Evolutionary conservation across 2,113 vertebrate species (phyloP).

Genomic region (Proterorhinus semilunaris): DNA sequence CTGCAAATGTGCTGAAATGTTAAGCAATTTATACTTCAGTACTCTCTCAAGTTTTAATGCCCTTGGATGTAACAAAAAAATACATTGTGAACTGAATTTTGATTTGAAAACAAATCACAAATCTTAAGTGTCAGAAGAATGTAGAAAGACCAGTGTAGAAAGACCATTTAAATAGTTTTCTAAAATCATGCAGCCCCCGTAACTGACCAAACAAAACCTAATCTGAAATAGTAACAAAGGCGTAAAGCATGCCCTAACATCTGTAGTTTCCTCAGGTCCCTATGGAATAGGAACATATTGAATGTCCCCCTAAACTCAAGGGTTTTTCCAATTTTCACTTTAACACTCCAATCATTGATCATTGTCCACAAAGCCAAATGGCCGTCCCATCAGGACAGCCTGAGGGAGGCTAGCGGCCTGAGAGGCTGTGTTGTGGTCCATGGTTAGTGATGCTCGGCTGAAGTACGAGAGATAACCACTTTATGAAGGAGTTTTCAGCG

Average conservation of each 20-base stretch:
- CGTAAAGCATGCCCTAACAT: constrained; percentile 55
- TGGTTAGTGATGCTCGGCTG: constrained; percentile 11
- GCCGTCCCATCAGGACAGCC: constrained; percentile 27
- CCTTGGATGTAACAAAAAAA: no score
- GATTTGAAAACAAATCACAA: no score
- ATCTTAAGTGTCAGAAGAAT: no score
- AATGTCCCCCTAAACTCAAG: constrained; percentile 67
- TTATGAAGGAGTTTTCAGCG: neutral
- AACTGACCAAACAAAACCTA: no score
- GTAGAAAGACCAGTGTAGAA: no score
- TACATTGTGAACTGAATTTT: no score
- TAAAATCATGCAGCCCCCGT: no score
- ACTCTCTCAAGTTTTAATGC: no score
- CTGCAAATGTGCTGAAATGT: no score
- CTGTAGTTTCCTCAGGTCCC: constrained; percentile 54
- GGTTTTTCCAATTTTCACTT: constrained; percentile 36
- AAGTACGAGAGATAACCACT: constrained; percentile 42
- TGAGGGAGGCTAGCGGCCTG: constrained; percentile 15
- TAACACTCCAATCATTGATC: constrained; percentile 44
- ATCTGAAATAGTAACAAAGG: constrained; percentile 49
- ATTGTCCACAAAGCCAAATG: constrained; percentile 47
- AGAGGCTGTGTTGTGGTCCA: constrained; percentile 26
- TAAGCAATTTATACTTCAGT: no score
- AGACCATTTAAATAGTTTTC: no score
- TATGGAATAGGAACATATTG: constrained; percentile 60